Percentiles rank a stretch among this genome's conserved stretches.
Conservation (phyloP, 2,113 vertebrate genomes). For the Phrynosoma blainvillii region DNA sequence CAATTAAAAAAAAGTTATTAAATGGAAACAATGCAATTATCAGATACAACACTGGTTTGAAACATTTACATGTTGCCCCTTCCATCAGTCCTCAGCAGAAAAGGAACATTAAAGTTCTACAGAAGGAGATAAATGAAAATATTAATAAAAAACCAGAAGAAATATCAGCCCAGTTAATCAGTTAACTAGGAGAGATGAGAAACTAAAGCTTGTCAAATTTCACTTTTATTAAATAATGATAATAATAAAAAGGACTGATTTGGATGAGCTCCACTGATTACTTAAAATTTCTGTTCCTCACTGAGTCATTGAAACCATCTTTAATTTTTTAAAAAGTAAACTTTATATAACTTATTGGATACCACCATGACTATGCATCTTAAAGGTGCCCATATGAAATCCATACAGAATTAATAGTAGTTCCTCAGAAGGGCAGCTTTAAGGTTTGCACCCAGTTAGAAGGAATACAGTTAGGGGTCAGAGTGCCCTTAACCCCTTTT, state of each 20-base stretch:
- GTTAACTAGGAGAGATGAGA: slow-evolving; percentile 23
- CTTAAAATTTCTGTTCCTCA: slow-evolving; percentile 28
- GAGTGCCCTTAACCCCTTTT: background rate
- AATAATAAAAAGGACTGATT: slow-evolving; percentile 40
- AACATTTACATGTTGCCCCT: slow-evolving; percentile 16
- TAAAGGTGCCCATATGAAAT: background rate
- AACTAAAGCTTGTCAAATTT: slow-evolving; percentile 46
- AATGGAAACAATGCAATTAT: slow-evolving; percentile 50
- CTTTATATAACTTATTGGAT: background rate
- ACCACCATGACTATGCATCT: background rate
- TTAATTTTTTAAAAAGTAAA: slow-evolving; percentile 33
- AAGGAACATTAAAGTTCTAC: slow-evolving; percentile 17
- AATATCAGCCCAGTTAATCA: slow-evolving; percentile 19
- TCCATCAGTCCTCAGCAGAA: slow-evolving; percentile 23
- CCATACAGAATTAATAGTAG: background rate
- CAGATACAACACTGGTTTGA: slow-evolving; percentile 12
- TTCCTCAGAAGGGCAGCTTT: background rate
- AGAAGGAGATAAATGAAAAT: slow-evolving; percentile 16
- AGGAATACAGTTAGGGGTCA: background rate
- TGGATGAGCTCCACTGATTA: slow-evolving; percentile 37
- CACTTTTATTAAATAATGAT: slow-evolving; percentile 2
- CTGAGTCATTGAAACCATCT: slow-evolving; percentile 10
- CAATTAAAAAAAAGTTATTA: slow-evolving; percentile 32
- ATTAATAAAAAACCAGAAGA: slow-evolving; percentile 5
- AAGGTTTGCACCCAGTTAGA: background rate